Evolutionary conservation across 2,113 vertebrate species (phyloP), one percentile per base, ranked within the genome.

Genomic region (Notarius quadriscutis): DNA sequence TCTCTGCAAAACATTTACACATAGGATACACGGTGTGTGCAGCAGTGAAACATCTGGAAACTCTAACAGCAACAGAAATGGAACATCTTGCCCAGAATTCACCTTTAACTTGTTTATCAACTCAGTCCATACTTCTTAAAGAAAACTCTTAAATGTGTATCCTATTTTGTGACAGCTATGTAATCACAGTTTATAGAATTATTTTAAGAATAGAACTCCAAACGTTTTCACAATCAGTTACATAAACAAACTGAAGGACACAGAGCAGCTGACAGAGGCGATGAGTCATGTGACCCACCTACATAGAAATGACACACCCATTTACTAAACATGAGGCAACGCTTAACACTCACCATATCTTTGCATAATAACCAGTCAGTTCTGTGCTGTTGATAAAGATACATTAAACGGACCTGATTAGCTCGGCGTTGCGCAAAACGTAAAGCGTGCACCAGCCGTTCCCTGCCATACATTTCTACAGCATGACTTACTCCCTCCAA

Each of bases 271-370:
- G 17, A 74, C 1, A 4, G 27, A 17, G 3, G 62, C n/a, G 86
- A 74, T 80, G 67, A 84, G n/a, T 81, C 88, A 89, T 91, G 91
- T 90, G 91, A 60, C 69, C n/a, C 82, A 48, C 14, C 50, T 48
- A 12, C 60, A 34, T 60, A 89, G 67, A 15, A 71, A 7, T 6
- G 34, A 12, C 27, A 81, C 60, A 87, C 80, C 51, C 77, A 81
- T 62, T 7, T 75, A 79, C 55, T 5, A 34, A 7, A 18, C 34
- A 57, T 71, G 30, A 7, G 30, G 11, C 30, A 8, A 71, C 69
- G 18, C 30, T 30, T 8, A 71, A 67, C 41, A 10, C 9, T 4
- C 9, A n/a, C n/a, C n/a, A 11, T 65, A 0, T 41, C 41, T 41
- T 41, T 41, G 41, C 41, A 41, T 41, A 41, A 41, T 41, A 41